A percentile compares a stretch with the other conserved stretches of the same genome.
These are phyloP conservation scores for Caenorhabditis doughertyi DNA, from an alignment of 2,888 invertebrate species.

Conservation along the genomic window DNA sequence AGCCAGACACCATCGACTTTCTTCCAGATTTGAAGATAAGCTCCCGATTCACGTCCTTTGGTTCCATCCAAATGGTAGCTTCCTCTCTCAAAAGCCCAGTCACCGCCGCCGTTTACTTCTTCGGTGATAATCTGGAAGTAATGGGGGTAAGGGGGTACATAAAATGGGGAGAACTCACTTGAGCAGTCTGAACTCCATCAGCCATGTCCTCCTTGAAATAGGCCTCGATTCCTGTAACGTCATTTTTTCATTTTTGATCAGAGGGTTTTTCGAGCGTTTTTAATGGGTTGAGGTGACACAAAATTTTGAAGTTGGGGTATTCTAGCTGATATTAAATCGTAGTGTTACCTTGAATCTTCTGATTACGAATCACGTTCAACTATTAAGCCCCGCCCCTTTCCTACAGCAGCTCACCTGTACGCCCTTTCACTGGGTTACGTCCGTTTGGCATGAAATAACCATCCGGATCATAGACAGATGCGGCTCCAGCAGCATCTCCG, in stretches of 20 bases:
- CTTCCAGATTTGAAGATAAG: conserved; percentile 81
- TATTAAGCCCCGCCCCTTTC: too few relatives aligned
- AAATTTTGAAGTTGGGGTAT: too few relatives aligned
- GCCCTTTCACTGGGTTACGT: conserved; percentile 80
- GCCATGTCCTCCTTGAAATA: conserved; percentile 83
- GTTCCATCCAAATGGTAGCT: conserved; percentile 82
- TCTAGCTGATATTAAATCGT: too few relatives aligned
- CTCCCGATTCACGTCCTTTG: conserved; percentile 81
- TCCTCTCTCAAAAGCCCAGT: conserved; percentile 83
- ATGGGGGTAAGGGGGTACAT: not conserved
- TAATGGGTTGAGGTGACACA: too few relatives aligned
- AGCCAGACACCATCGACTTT: conserved; percentile 82
- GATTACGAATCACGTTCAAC: too few relatives aligned
- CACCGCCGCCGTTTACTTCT: conserved; percentile 82
- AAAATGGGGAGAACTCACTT: conserved; percentile 58
- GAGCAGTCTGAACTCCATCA: conserved; percentile 81
- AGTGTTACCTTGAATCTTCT: conserved; percentile 4
- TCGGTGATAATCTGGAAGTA: conserved; percentile 81
- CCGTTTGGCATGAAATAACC: conserved; percentile 83
- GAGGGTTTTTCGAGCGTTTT: too few relatives aligned
- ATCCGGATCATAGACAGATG: conserved; percentile 81
- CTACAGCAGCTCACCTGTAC: conserved; percentile 72
- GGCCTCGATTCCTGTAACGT: conserved; percentile 79
- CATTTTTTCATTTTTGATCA: too few relatives aligned
- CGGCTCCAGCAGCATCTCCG: conserved; percentile 78